phyloP scores from a whole-genome alignment of 2,888 invertebrate genomes.

The Parochlus steinenii region DNA sequence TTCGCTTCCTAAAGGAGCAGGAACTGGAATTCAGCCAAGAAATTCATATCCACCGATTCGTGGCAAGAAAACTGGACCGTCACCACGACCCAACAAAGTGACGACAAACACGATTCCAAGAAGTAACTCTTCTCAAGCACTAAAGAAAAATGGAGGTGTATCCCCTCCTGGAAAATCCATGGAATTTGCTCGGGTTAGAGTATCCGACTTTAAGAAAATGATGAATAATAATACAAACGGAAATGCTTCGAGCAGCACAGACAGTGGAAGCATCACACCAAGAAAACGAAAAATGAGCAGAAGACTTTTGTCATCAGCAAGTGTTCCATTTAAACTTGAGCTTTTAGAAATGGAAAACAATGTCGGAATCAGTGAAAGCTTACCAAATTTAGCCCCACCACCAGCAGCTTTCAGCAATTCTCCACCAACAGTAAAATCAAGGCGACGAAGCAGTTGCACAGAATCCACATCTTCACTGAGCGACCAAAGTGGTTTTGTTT shows the following conservation, averaged over 20 bases:
- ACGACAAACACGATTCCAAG: slow-evolving; percentile 40
- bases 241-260: slow-evolving; percentile 30
- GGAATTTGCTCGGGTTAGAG: slow-evolving; percentile 28
- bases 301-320: slow-evolving; percentile 34
- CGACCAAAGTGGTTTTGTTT: slow-evolving; percentile 80
- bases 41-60: slow-evolving; percentile 44
- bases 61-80: slow-evolving; percentile 28
- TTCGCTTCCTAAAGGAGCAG: slow-evolving; percentile 30
- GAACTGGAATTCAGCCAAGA: slow-evolving; percentile 41
- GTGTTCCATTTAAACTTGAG: slow-evolving; percentile 48
- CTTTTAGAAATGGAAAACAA: slow-evolving; percentile 22
- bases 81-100: slow-evolving; percentile 20
- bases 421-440: slow-evolving; percentile 21
- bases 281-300: slow-evolving; percentile 15
- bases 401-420: slow-evolving; percentile 42
- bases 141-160: slow-evolving; percentile 26
- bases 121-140: slow-evolving; percentile 43
- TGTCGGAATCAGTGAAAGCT: slow-evolving; percentile 47
- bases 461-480: slow-evolving; percentile 52
- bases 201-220: slow-evolving; percentile 29
- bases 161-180: neutral
- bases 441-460: slow-evolving; percentile 29
- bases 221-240: slow-evolving; percentile 23
- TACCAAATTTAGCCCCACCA: slow-evolving; percentile 52
- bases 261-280: slow-evolving; percentile 37